Evolutionary conservation across 2,797 vertebrate genomes (phyloP), one percentile per base, ranked within the genome.

Genomic region (Gouania willdenowi): DNA sequence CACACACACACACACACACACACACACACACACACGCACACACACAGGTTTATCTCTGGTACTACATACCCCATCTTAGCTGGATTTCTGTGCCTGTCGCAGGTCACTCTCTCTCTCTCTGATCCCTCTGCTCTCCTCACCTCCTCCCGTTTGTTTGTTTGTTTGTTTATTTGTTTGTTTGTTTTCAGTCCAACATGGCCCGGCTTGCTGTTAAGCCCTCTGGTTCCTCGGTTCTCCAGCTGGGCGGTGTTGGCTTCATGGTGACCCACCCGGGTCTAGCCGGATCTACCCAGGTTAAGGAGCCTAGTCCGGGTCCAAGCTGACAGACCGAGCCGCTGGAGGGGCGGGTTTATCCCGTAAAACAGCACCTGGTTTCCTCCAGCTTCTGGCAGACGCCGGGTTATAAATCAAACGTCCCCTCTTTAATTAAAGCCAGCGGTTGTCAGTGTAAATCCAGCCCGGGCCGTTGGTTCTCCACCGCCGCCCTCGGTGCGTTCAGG

Each of bases 61-160:
- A n/a, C n/a, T 38, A 84, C 87, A 8, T 85, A 90, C 87, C 88
- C 88, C 88, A 90, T 90, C 54, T 68, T 79, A 60, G 79, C 68
- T 54, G 51, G 53, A 40, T 61, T 26, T 21, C 59, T 13, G 19
- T 5, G 19, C 20, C 19, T 20, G 4, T 20, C n/a, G n/a, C 19
- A 57, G 62, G 53, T 63, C 60, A 32, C 32, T 19, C 23, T 10
- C 35, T 41, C 21, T 30, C 28, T n/a, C 63, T 24, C 57, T 8
- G 21, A 21, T 8, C 4, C 4, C 6, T 6, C 6, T 4, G 6
- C 20, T 20, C 8, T 6, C 21, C 19, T 20, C 5, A 19, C 4
- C 3, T 5, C 20, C 19, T 3, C 3, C 14, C 14, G 19, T 20
- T 5, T 20, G 19, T 20, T 5, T 20, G n/a, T n/a, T n/a, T n/a